These are phyloP conservation scores for Amiota mariae DNA, from an alignment of 2,888 invertebrate genomes.

Conservation along the genomic window DNA sequence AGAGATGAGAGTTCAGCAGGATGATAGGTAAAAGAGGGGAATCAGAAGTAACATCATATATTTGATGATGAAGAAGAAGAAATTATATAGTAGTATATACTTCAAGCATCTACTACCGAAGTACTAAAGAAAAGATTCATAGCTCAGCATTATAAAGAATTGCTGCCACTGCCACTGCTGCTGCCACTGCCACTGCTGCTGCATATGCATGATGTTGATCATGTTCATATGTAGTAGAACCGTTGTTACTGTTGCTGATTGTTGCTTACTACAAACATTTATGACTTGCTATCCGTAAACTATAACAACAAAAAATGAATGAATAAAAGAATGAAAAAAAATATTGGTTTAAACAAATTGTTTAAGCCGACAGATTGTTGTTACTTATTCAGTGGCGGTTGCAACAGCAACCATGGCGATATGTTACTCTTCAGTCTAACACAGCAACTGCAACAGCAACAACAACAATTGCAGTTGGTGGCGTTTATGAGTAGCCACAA, in stretches of 20 bases:
- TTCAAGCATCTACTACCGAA: background rate
- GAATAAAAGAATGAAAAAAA: constrained; percentile 33
- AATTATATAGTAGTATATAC: background rate
- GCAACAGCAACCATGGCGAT: background rate
- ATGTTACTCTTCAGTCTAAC: background rate
- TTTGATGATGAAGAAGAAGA: constrained; percentile 1
- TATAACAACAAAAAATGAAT: background rate
- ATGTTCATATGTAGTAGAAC: constrained; percentile 35
- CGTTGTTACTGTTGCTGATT: constrained; percentile 30
- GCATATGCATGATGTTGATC: constrained; percentile 45
- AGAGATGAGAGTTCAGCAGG: background rate
- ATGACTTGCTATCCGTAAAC: constrained; percentile 11
- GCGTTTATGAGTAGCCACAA: constrained; percentile 45
- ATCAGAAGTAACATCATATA: constrained; percentile 14
- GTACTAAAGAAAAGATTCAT: constrained; percentile 31
- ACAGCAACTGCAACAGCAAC: background rate
- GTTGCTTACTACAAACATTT: background rate
- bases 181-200: too few relatives aligned
- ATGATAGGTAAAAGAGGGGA: too few relatives aligned
- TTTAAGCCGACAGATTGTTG: constrained; percentile 64
- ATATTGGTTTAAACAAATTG: constrained; percentile 68
- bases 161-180: too few relatives aligned
- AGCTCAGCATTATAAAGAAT: constrained; percentile 49
- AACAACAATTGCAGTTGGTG: constrained; percentile 33
- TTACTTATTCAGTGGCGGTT: constrained; percentile 28